Percentiles rank a stretch among this genome's conserved stretches.
Conservation (phyloP, 2,888 invertebrate genomes). For the Andrena flavipes region DNA sequence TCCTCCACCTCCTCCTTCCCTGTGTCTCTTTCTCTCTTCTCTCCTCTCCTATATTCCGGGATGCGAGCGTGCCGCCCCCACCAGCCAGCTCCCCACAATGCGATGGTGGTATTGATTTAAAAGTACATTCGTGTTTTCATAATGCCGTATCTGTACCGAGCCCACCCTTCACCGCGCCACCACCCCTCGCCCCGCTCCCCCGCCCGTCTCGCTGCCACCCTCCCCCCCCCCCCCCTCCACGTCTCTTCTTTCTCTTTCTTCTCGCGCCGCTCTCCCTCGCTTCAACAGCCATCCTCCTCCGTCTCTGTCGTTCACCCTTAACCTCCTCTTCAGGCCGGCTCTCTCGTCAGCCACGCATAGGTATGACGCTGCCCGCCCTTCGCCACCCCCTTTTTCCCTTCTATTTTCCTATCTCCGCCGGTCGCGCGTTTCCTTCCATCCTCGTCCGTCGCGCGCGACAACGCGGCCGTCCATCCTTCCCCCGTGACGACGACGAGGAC, state of each 20-base stretch:
- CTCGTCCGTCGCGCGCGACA: background rate
- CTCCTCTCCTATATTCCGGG: slow-evolving; percentile 73
- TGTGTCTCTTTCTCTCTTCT: slow-evolving; percentile 42
- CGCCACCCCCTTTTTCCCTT: slow-evolving; percentile 36
- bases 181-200: background rate
- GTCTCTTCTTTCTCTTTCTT: slow-evolving; percentile 30
- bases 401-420: slow-evolving; percentile 37
- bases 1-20: slow-evolving; percentile 72
- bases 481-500: slow-evolving; percentile 33
- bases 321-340: slow-evolving; percentile 61
- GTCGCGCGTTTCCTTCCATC: background rate
- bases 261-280: background rate
- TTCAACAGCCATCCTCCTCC: slow-evolving; percentile 3
- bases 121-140: slow-evolving; percentile 85
- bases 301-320: slow-evolving; percentile 55
- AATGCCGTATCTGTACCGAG: slow-evolving; percentile 85
- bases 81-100: slow-evolving; percentile 83
- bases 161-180: slow-evolving; percentile 68
- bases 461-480: slow-evolving; percentile 12
- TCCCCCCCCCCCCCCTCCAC: slow-evolving; percentile 18
- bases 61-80: slow-evolving; percentile 75
- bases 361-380: slow-evolving; percentile 58
- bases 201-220: too few relatives aligned
- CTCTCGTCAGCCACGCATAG: slow-evolving; percentile 63
- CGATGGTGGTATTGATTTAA: slow-evolving; percentile 85